A percentile compares a stretch with the other conserved stretches of the same genome.
These are phyloP conservation scores for Heptranchias perlo DNA, from an alignment of 2,113 vertebrate genomes.

Conservation along the genomic window DNA sequence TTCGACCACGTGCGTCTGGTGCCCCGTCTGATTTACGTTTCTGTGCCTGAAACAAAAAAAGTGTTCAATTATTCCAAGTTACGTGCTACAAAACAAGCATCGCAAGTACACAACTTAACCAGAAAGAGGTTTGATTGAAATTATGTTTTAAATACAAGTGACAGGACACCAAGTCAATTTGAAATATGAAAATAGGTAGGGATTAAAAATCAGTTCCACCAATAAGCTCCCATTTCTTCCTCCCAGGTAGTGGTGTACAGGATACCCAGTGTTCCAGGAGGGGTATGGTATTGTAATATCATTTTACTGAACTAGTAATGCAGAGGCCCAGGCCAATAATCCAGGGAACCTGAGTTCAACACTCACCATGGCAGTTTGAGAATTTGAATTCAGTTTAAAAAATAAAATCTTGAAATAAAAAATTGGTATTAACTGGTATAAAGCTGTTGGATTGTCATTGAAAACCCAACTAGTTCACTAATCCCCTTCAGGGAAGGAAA, in stretches of 20 bases:
- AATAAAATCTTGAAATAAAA: background rate
- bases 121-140: background rate
- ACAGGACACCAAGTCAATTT: too few species aligned
- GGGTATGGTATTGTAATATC: background rate
- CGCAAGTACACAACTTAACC: background rate
- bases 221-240: background rate
- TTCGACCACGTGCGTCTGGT: conserved; percentile 83
- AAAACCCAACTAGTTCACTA: background rate
- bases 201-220: background rate
- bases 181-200: background rate
- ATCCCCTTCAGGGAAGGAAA: background rate
- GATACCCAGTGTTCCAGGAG: background rate
- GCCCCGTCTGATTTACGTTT: conserved; percentile 89
- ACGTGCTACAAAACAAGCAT: background rate
- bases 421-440: background rate
- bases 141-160: background rate
- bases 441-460: background rate
- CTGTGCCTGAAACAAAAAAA: conserved; percentile 65
- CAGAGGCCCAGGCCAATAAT: background rate
- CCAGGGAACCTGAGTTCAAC: background rate
- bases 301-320: background rate
- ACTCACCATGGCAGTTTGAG: background rate
- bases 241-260: background rate
- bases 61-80: background rate
- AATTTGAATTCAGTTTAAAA: background rate